A percentile compares a stretch with the other conserved stretches of the same genome.
Evolutionary conservation across 2,113 vertebrate genomes (phyloP).

Genomic region (Ramphastos sulfuratus): DNA sequence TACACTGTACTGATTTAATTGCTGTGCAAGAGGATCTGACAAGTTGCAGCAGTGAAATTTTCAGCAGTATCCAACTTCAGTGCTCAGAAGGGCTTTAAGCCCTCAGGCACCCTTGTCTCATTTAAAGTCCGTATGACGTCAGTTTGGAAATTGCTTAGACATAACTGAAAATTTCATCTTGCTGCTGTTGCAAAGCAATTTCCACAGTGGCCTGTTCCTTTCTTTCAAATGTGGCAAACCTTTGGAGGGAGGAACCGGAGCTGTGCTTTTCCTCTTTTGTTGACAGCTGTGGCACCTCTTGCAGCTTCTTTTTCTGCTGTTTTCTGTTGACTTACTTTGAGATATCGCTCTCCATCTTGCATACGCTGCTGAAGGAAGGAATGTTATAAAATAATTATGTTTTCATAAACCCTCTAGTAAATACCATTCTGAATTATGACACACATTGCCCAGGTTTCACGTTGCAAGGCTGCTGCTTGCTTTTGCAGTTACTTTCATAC

Average conservation of each 20-base stretch:
- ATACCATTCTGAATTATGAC: constrained; percentile 76
- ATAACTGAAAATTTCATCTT: constrained; percentile 14
- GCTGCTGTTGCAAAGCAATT: constrained; percentile 11
- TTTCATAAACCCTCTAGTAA: constrained; percentile 78
- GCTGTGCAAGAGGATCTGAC: not conserved
- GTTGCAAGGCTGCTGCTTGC: constrained; percentile 77
- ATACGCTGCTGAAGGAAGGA: constrained; percentile 73
- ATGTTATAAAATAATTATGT: constrained; percentile 77
- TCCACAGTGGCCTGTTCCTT: constrained; percentile 1
- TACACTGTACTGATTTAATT: not conserved
- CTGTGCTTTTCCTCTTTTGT: constrained; percentile 37
- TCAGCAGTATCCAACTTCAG: constrained; percentile 14
- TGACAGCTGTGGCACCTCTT: constrained; percentile 42
- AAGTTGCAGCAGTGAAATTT: constrained; percentile 23
- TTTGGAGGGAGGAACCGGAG: constrained; percentile 32
- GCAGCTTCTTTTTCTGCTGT: constrained; percentile 54
- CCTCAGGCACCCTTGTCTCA: not conserved
- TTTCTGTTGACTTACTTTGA: constrained; percentile 63
- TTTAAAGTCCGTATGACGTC: not conserved
- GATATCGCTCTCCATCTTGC: constrained; percentile 64
- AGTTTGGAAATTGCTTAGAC: constrained; percentile 4
- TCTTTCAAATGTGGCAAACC: constrained; percentile 12
- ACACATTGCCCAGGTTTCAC: constrained; percentile 78
- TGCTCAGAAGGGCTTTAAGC: constrained; percentile 31
- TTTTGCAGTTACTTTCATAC: constrained; percentile 76